Evolutionary conservation across 2,888 invertebrate species (phyloP), one percentile per base, ranked within the genome.

Genomic region (Diaprepes abbreviatus): DNA sequence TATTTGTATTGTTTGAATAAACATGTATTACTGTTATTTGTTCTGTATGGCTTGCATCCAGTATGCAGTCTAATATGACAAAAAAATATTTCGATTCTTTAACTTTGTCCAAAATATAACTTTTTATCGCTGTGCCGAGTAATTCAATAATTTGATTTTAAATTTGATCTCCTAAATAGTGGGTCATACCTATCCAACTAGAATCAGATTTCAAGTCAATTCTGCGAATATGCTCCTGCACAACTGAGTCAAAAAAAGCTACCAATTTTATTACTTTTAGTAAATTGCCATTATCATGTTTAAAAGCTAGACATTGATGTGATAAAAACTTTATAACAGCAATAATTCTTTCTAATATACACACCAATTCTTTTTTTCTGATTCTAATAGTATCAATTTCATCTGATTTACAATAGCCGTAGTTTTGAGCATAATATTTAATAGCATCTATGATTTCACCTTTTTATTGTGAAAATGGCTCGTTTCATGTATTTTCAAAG

Each of bases 11-110:
- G 5, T 24, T 24, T 24, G 5, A 24, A 24, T 24, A 24, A 5
- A 24, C 24, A 24, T 24, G 63, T 5, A 75, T 66, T 16, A 75
- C 10, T 35, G 73, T 73, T 36, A 78, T 71, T 74, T 79, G 78
- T 64, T 78, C 77, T 2, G 38, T 66, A 19, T 73, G 74, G 19
- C 74, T 24, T 24, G 5, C 24, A 24, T 24, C 24, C 5, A 5
- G 5, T 24, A 5, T 24, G 24, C 24, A 76, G 36, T 78, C 77
- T 5, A 76, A 31, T 28, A 77, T 75, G 24, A 79, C 74, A 5
- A 76, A 24, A 64, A 64, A 79, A 67, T 78, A 79, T 72, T 76
- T 75, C 10, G 69, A 38, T 16, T 57, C 16, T 35, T 24, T 62
- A 50, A 10, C 50, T 31, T 14, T 62, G 62, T 10, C 50, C 21